Percentiles rank a stretch among this genome's conserved stretches.
These are phyloP conservation scores for Protobothrops flavoviridis DNA, from an alignment of 2,113 vertebrate genomes.

Conservation along the genomic window DNA sequence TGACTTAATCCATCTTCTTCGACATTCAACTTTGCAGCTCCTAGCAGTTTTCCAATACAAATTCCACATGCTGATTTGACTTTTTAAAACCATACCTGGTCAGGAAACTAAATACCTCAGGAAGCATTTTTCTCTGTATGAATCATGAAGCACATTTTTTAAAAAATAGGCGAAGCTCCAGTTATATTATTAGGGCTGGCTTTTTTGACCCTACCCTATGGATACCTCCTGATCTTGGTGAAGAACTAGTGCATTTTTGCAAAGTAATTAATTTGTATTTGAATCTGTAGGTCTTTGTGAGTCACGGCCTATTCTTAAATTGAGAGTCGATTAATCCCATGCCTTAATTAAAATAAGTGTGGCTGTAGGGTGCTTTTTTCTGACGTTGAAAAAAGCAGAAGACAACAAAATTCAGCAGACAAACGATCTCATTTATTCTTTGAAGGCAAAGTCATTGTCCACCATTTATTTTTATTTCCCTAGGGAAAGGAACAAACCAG, in stretches of 20 bases:
- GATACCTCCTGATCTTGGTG: not conserved
- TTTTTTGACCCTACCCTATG: not conserved
- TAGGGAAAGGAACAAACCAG: not conserved
- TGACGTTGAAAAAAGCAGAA: not conserved
- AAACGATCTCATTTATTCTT: not conserved
- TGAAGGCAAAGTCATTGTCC: not conserved
- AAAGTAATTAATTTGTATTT: not conserved
- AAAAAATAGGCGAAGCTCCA: not conserved
- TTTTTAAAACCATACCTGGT: too few species aligned
- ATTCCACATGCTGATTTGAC: not conserved
- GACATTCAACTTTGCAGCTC: not conserved
- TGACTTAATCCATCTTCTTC: not conserved
- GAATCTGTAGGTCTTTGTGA: not conserved
- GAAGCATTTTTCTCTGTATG: not conserved
- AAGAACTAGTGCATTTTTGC: not conserved
- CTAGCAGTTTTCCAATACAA: not conserved
- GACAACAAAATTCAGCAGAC: not conserved
- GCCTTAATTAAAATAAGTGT: not conserved
- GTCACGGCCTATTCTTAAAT: not conserved
- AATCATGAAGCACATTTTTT: not conserved
- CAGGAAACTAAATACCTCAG: not conserved
- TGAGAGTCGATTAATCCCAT: not conserved
- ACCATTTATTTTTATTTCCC: not conserved
- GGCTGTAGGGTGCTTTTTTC: not conserved
- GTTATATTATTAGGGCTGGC: not conserved